Conservation (phyloP, 2,113 vertebrate genomes). For the Melanerpes formicivorus region DNA sequence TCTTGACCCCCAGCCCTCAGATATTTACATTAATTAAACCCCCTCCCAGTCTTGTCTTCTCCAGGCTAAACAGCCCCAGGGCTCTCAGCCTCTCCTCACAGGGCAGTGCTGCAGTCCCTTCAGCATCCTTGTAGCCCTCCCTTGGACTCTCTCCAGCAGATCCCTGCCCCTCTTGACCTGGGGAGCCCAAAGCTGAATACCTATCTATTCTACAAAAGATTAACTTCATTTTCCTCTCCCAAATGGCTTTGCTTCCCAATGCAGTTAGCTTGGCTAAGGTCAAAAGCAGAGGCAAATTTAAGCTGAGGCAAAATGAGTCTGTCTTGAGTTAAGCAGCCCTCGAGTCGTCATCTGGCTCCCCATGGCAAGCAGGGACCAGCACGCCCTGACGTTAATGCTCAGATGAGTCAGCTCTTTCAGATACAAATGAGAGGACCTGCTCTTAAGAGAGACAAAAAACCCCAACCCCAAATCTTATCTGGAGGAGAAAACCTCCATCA, state of each 20-base stretch:
- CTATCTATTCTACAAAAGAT: neutral
- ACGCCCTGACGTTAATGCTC: accelerated
- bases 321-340: neutral
- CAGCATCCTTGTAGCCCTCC: too few relatives aligned
- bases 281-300: neutral
- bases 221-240: neutral
- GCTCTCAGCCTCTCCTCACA: too few relatives aligned
- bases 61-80: too few relatives aligned
- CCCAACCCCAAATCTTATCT: neutral
- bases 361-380: neutral
- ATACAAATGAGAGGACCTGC: neutral
- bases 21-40: too few relatives aligned
- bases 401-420: neutral
- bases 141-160: too few relatives aligned
- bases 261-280: neutral
- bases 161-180: too few relatives aligned
- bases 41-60: too few relatives aligned
- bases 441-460: neutral
- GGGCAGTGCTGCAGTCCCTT: too few relatives aligned
- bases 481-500: neutral
- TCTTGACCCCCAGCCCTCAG: too few relatives aligned
- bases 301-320: neutral
- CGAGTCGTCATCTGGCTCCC: neutral
- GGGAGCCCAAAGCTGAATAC: neutral
- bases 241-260: accelerated